These are phyloP conservation scores for Chelonus insularis DNA, from an alignment of 1,140 invertebrate species.

Conservation along the genomic window DNA sequence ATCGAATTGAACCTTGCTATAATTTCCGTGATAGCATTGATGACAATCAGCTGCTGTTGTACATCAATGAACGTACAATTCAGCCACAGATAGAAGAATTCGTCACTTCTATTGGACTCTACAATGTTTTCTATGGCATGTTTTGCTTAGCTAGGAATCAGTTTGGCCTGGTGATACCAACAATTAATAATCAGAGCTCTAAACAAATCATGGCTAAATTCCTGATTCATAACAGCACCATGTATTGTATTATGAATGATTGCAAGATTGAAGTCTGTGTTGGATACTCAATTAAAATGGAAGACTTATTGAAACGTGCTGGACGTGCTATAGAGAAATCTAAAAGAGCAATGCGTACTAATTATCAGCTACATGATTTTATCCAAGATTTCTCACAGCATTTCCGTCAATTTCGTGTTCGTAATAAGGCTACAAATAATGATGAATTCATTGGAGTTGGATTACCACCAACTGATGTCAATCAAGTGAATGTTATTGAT, in stretches of 20 bases:
- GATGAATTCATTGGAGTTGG: not conserved
- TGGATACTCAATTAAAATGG: not conserved
- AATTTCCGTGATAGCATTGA: not conserved
- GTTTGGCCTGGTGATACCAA: not conserved
- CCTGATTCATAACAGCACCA: not conserved
- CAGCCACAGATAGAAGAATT: not conserved
- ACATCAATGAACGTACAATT: not conserved
- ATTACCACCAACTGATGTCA: not conserved
- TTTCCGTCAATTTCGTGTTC: not conserved
- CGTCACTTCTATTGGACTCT: not conserved
- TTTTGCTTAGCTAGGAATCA: not conserved
- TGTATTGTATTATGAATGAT: not conserved
- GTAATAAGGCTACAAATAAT: not conserved
- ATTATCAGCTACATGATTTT: not conserved
- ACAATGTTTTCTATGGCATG: not conserved
- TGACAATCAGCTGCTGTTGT: not conserved
- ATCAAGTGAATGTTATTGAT: not conserved
- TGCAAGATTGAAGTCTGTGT: not conserved
- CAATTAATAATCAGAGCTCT: not conserved
- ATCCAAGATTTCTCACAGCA: not conserved
- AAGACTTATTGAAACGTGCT: not conserved
- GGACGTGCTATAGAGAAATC: not conserved
- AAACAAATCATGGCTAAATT: not conserved
- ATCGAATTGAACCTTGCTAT: conserved; percentile 3
- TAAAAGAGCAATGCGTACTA: not conserved